A percentile compares a stretch with the other conserved stretches of the same genome.
These are phyloP conservation scores for Malacoctenus gilli DNA, from an alignment of 2,797 vertebrate species.

Conservation along the genomic window DNA sequence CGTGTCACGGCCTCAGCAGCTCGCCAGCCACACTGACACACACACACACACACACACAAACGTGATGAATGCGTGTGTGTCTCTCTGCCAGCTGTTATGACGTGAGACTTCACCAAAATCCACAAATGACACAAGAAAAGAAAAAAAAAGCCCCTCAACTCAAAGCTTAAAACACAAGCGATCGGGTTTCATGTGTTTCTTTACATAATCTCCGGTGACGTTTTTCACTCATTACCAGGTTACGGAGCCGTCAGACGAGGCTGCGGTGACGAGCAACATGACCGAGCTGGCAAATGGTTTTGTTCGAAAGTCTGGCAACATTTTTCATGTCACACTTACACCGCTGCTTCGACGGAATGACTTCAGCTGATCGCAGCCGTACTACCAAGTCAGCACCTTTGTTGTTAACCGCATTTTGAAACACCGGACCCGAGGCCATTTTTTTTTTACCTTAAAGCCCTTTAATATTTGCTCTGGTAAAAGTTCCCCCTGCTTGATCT, in stretches of 20 bases:
- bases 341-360: too few relatives aligned
- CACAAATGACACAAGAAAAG: constrained; percentile 29
- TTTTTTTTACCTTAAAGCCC: too few relatives aligned
- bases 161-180: constrained; percentile 6
- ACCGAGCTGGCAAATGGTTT: background rate
- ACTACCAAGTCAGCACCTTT: too few relatives aligned
- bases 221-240: constrained; percentile 27
- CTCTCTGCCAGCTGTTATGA: constrained; percentile 42
- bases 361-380: too few relatives aligned
- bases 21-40: too few relatives aligned
- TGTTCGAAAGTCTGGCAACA: too few relatives aligned
- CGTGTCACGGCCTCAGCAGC: constrained; percentile 11
- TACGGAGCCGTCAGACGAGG: too few relatives aligned
- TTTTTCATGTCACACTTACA: too few relatives aligned
- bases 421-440: too few relatives aligned
- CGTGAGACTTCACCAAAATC: constrained; percentile 19
- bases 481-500: too few relatives aligned
- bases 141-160: background rate
- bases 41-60: constrained; percentile 8
- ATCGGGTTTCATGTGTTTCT: constrained; percentile 15
- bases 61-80: constrained; percentile 8
- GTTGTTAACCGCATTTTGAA: too few relatives aligned
- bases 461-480: too few relatives aligned
- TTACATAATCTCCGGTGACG: constrained; percentile 13
- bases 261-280: background rate